Base-by-base conservation (phyloP, 2,797 vertebrate genomes). In the Argya squamiceps region DNA sequence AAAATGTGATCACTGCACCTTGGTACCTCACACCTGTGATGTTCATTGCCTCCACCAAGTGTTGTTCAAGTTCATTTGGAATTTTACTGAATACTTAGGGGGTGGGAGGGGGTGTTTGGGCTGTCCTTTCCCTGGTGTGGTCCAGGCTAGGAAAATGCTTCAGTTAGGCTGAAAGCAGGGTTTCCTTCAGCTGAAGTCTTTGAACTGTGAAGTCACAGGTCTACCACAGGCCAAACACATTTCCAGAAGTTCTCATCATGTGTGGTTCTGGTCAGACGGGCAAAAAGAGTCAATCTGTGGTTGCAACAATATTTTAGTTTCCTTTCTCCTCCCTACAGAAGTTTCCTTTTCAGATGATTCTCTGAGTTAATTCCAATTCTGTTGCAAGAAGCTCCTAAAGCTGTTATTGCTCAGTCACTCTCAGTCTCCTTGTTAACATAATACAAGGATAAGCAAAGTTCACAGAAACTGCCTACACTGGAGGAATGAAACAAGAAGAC, bases 391-490 rank as follows among this genome's bases (percentile, higher is more conserved):
- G 18, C 68, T 75, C 81, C 50, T 75, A 70, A 96, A 85, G 81
- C 60, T 90, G 73, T 91, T 87, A 85, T 64, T 89, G 87, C 71
- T 96, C 84, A 75, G 84, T 47, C 53, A 29, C 41, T 86, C 81
- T 62, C 9, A 2, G 71, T 77, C 78, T 94, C 81, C 75, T 59
- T 76, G 65, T 56, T 84, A 92, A 69, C 76, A 44, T 22, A 85
- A 73, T 30, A 53, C 2, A 41, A 96, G 70, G 91, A 92, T 86
- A 95, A 93, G 80, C 69, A 67, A 90, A 69, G 93, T 96, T 97
- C 95, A 91, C 0, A 5, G 91, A 76, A 94, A 80, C 78, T 86
- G 89, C 81, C 88, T 81, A 64, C 83, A 75, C 44, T 18, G 47
- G 63, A 92, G 76, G 55, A 91, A 60, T 0, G 50, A 76, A 95